phyloP scores from a whole-genome alignment of 2,888 invertebrate species.

The Entomobrya proxima region DNA sequence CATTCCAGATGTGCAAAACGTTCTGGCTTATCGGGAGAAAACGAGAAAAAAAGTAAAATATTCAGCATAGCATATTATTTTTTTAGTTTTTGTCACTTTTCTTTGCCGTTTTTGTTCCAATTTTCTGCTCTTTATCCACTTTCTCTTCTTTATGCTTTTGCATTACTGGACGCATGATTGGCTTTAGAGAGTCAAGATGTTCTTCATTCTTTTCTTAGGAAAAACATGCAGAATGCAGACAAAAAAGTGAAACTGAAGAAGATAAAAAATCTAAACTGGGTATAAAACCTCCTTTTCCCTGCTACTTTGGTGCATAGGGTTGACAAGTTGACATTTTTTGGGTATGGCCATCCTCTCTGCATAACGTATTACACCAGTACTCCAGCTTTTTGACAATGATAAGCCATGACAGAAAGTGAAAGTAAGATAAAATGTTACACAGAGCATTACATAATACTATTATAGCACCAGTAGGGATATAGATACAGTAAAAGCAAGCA shows the following conservation, averaged over 20 bases:
- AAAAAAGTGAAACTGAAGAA: too few relatives aligned
- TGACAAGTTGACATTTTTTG: neutral
- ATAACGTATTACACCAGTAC: too few relatives aligned
- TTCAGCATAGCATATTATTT: neutral
- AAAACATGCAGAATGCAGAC: neutral
- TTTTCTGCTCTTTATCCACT: neutral
- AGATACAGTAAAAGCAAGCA: neutral
- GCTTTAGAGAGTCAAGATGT: neutral
- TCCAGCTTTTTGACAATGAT: too few relatives aligned
- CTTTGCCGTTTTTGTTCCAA: neutral
- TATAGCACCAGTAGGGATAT: neutral
- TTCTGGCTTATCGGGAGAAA: neutral
- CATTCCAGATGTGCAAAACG: neutral
- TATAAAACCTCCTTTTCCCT: too few relatives aligned
- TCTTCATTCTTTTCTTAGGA: neutral
- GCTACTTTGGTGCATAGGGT: too few relatives aligned
- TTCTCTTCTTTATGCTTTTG: neutral
- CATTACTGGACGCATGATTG: conserved; percentile 4
- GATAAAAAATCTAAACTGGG: too few relatives aligned
- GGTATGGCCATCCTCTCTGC: too few relatives aligned
- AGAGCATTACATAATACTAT: neutral
- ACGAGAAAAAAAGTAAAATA: neutral
- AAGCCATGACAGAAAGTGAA: too few relatives aligned
- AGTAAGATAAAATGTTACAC: too few relatives aligned
- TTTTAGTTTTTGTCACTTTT: neutral